Evolutionary conservation across 2,888 invertebrate species (phyloP).

Genomic region (Acheta domesticus): DNA sequence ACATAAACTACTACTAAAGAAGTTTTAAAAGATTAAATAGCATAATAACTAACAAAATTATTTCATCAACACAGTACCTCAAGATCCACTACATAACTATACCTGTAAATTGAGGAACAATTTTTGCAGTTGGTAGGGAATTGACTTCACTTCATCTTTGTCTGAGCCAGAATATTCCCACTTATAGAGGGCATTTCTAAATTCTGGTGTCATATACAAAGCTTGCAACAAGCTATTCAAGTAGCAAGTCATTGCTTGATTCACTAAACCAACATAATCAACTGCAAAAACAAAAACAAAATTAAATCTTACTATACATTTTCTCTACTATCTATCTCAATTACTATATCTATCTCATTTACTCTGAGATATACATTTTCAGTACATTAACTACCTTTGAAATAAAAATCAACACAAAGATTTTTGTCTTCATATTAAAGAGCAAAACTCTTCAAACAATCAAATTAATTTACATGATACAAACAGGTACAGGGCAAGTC

Average conservation of each 20-base stretch:
- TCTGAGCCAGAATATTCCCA: slow-evolving; percentile 68
- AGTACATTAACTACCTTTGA: background rate
- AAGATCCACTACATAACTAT: slow-evolving; percentile 31
- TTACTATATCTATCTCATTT: no score
- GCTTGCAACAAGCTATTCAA: slow-evolving; percentile 84
- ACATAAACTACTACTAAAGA: background rate
- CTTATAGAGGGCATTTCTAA: slow-evolving; percentile 80
- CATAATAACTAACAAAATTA: no score
- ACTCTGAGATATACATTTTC: no score
- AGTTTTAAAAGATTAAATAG: background rate
- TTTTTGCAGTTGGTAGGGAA: slow-evolving; percentile 82
- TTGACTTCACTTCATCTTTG: slow-evolving; percentile 64
- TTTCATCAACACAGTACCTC: background rate
- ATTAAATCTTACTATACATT: no score
- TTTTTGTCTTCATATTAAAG: background rate
- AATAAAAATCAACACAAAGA: background rate
- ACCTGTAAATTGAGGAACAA: slow-evolving; percentile 79
- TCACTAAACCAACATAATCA: slow-evolving; percentile 73
- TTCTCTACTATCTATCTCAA: no score
- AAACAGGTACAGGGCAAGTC: no score
- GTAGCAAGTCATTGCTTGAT: slow-evolving; percentile 91
- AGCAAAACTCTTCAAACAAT: no score
- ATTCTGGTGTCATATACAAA: slow-evolving; percentile 88
- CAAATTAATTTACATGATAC: no score
- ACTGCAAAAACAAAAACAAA: background rate